phyloP scores from a whole-genome alignment of 2,113 vertebrate species.

The Coptodon bakossiorum region DNA sequence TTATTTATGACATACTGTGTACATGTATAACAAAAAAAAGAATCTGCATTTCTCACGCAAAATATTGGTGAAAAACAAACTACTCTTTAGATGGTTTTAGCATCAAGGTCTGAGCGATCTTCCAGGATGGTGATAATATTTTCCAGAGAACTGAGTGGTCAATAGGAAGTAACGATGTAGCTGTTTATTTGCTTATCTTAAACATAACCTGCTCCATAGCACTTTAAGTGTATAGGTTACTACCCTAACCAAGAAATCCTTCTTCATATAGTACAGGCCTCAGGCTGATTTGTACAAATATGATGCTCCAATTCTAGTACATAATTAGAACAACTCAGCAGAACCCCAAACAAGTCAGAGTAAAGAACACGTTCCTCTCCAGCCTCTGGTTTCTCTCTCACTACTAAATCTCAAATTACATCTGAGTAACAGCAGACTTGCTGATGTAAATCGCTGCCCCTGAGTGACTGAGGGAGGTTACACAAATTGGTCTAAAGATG shows the following conservation, averaged over 20 bases:
- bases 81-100: not conserved
- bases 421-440: not conserved
- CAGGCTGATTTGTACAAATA: not conserved
- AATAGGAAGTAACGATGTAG: not conserved
- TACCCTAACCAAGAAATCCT: not conserved
- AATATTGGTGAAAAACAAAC: not conserved
- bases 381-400: not conserved
- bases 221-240: not conserved
- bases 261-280: not conserved
- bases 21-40: not conserved
- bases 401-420: conserved; percentile 1
- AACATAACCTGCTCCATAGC: not conserved
- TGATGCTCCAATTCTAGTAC: not conserved
- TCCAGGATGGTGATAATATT: not conserved
- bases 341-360: not conserved
- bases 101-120: not conserved
- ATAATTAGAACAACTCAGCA: not conserved
- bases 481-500: not conserved
- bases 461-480: not conserved
- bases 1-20: not conserved
- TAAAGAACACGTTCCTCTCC: not conserved
- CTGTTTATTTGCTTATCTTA: not conserved
- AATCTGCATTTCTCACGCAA: not conserved
- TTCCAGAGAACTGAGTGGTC: not conserved
- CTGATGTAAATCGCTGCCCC: not conserved